phyloP scores from a whole-genome alignment of 2,113 vertebrate species.

The Xyrauchen texanus region DNA sequence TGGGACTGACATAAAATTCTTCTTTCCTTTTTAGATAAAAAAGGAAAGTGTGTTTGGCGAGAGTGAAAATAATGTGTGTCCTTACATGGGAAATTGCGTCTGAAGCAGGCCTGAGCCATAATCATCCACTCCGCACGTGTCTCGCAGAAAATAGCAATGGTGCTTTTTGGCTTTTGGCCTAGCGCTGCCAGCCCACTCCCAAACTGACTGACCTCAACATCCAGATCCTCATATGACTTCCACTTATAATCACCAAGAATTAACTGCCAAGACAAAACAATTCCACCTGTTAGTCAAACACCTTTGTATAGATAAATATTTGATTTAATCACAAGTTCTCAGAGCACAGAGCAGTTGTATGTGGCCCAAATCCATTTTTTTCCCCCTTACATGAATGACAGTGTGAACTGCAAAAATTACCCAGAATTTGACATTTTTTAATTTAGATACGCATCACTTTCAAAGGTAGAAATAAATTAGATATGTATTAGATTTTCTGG shows the following conservation, averaged over 20 bases:
- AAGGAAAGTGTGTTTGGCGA: background rate
- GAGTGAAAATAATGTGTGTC: constrained; percentile 12
- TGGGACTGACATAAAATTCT: background rate
- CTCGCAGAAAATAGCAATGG: constrained; percentile 93
- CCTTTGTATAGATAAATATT: background rate
- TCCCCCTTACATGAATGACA: too few species aligned
- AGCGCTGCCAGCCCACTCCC: constrained; percentile 87
- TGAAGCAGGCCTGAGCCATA: constrained; percentile 90
- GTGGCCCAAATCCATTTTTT: too few species aligned
- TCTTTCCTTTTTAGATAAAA: background rate
- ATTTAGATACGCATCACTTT: background rate
- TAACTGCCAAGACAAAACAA: constrained; percentile 71
- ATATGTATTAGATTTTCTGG: background rate
- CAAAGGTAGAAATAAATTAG: background rate
- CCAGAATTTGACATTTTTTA: too few species aligned
- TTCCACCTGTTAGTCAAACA: background rate
- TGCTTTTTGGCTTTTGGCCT: constrained; percentile 84
- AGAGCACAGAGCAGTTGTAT: too few species aligned
- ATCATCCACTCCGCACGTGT: constrained; percentile 98
- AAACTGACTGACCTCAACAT: constrained; percentile 74
- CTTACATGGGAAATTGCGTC: constrained; percentile 93
- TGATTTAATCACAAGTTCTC: background rate
- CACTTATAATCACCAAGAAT: constrained; percentile 92
- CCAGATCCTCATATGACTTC: constrained; percentile 87
- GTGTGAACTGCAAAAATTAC: too few species aligned